phyloP scores from a whole-genome alignment of 2,888 invertebrate genomes.

The Baccha elongata region DNA sequence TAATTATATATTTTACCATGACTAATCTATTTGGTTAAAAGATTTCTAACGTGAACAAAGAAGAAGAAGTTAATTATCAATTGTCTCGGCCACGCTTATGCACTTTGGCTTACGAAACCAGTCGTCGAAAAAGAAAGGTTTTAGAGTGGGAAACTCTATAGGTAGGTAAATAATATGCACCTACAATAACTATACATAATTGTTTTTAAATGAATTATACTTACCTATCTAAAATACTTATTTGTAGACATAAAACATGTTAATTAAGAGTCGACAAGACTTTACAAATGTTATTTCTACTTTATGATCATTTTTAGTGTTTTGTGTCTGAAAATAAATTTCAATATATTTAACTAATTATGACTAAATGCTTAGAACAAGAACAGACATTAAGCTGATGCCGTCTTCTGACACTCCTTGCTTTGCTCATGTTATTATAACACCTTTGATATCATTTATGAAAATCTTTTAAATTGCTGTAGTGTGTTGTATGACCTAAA shows the following conservation, averaged over 20 bases:
- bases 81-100: constrained; percentile 13
- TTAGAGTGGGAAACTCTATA: no score
- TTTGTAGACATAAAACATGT: constrained; percentile 8
- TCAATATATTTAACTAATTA: no score
- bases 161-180: no score
- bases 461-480: no score
- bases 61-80: constrained; percentile 9
- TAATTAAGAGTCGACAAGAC: constrained; percentile 31
- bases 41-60: not conserved
- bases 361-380: no score
- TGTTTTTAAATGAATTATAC: not conserved
- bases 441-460: no score
- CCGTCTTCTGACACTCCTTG: not conserved
- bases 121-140: constrained; percentile 12
- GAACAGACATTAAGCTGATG: no score
- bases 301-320: constrained; percentile 1
- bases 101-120: constrained; percentile 21
- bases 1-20: constrained; percentile 22
- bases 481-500: no score
- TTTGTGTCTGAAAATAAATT: not conserved
- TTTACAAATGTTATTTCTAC: not conserved
- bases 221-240: constrained; percentile 3
- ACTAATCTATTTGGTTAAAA: not conserved
- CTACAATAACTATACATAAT: not conserved
- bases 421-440: no score